Evolutionary conservation across 2,113 vertebrate species (phyloP).

Genomic region (Nannospalax galili): DNA sequence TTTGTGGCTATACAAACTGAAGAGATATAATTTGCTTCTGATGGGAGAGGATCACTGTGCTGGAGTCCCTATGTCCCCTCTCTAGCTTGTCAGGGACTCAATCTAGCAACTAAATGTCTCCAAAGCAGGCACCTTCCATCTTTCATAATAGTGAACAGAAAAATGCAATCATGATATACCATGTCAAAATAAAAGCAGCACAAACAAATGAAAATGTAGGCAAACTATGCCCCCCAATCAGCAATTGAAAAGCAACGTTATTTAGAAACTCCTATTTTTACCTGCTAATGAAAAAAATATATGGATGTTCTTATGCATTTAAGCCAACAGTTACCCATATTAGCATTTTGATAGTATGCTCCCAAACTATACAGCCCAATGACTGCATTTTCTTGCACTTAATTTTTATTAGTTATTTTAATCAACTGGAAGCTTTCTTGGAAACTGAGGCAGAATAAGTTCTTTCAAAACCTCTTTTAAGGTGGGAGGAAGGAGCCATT

Average conservation of each 20-base stretch:
- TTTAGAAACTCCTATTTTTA: constrained; percentile 36
- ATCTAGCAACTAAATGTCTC: constrained; percentile 47
- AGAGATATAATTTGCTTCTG: constrained; percentile 81
- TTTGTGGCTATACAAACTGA: constrained; percentile 82
- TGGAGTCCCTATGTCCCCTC: constrained; percentile 71
- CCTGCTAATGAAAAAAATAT: neutral
- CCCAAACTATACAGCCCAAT: constrained; percentile 36
- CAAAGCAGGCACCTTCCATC: constrained; percentile 5
- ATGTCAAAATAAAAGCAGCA: neutral
- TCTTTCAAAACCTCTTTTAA: constrained; percentile 69
- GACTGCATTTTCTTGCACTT: constrained; percentile 66
- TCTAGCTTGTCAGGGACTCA: constrained; percentile 77
- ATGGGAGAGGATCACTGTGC: constrained; percentile 68
- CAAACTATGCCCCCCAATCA: neutral
- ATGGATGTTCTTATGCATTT: neutral
- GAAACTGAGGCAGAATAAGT: constrained; percentile 73
- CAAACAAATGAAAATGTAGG: neutral
- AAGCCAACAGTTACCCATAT: neutral
- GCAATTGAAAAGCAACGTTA: constrained; percentile 26
- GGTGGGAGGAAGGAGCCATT: constrained; percentile 68
- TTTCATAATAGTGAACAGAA: constrained; percentile 33
- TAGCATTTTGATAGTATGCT: constrained; percentile 29
- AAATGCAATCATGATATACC: neutral
- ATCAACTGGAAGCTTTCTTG: constrained; percentile 66
- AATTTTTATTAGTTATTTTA: neutral